These are phyloP conservation scores for Scarus forsteni DNA, from an alignment of 2,797 vertebrate species.

Conservation along the genomic window DNA sequence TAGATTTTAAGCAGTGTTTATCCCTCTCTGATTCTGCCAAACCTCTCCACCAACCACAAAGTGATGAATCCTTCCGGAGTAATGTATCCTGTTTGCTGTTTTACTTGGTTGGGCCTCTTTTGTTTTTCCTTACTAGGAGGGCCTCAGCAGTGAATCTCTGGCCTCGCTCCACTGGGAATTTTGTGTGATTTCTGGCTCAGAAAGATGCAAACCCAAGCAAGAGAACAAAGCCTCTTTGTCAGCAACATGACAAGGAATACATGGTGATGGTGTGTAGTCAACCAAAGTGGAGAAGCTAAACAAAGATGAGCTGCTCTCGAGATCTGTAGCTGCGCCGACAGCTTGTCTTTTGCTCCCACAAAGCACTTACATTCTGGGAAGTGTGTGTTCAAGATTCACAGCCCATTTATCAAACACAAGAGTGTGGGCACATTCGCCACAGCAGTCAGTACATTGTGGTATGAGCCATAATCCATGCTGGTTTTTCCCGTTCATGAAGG, in stretches of 20 bases:
- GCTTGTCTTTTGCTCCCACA: constrained; percentile 44
- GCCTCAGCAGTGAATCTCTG: constrained; percentile 50
- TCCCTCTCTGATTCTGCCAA: constrained; percentile 15
- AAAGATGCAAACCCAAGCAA: constrained; percentile 31
- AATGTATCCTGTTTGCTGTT: constrained; percentile 22
- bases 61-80: constrained; percentile 8
- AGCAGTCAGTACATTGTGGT: constrained; percentile 31
- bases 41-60: constrained; percentile 14
- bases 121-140: constrained; percentile 31
- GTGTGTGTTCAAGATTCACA: constrained; percentile 46
- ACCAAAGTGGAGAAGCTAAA: constrained; percentile 46
- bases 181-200: constrained; percentile 42
- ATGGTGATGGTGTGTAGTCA: constrained; percentile 52
- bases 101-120: constrained; percentile 33
- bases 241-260: constrained; percentile 59
- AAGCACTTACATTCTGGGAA: constrained; percentile 67
- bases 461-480: constrained; percentile 44
- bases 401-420: constrained; percentile 55
- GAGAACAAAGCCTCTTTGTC: constrained; percentile 59
- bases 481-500: constrained; percentile 20
- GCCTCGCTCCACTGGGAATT: constrained; percentile 39
- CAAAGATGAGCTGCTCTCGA: constrained; percentile 26
- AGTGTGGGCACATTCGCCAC: constrained; percentile 12
- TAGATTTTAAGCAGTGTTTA: constrained; percentile 16
- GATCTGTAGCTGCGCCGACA: constrained; percentile 31